Percentiles rank a stretch among this genome's conserved stretches.
These are phyloP conservation scores for Ophonus ardosiacus DNA, from an alignment of 2,888 invertebrate genomes.

Conservation along the genomic window DNA sequence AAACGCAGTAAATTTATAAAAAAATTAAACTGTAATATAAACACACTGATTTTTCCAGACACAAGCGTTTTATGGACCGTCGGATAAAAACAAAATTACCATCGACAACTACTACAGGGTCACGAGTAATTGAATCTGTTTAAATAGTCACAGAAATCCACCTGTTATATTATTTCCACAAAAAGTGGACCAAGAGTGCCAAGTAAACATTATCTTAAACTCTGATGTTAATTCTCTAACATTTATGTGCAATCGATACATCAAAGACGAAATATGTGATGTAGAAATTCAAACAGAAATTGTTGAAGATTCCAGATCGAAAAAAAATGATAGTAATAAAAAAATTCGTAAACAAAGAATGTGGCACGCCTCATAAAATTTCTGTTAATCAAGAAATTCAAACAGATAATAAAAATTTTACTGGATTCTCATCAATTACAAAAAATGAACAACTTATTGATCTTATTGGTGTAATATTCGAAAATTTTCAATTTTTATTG, in stretches of 20 bases:
- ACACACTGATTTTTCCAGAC: too few relatives aligned
- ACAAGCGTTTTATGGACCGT: conserved; percentile 57
- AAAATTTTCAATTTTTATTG: conserved; percentile 65
- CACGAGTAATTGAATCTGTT: not conserved
- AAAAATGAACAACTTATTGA: conserved; percentile 63
- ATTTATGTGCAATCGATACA: conserved; percentile 63
- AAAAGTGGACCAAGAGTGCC: conserved; percentile 58
- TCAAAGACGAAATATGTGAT: conserved; percentile 56
- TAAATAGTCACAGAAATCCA: conserved; percentile 10
- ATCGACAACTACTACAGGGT: not conserved
- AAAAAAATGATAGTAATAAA: conserved; percentile 3
- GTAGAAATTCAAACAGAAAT: conserved; percentile 64
- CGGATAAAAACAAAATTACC: conserved; percentile 9
- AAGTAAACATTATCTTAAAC: conserved; percentile 55
- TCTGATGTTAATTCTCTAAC: conserved; percentile 43
- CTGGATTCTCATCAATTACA: conserved; percentile 64
- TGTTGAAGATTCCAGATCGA: not conserved
- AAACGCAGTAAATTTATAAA: too few relatives aligned
- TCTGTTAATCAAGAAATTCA: conserved; percentile 41
- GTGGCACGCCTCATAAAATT: conserved; percentile 44
- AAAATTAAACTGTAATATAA: too few relatives aligned
- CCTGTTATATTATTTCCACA: not conserved
- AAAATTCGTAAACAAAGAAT: conserved; percentile 52
- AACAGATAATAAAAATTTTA: conserved; percentile 49
- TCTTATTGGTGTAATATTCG: conserved; percentile 65